Conservation (phyloP, 1,140 invertebrate genomes). For the Adoxophyes honmai region DNA sequence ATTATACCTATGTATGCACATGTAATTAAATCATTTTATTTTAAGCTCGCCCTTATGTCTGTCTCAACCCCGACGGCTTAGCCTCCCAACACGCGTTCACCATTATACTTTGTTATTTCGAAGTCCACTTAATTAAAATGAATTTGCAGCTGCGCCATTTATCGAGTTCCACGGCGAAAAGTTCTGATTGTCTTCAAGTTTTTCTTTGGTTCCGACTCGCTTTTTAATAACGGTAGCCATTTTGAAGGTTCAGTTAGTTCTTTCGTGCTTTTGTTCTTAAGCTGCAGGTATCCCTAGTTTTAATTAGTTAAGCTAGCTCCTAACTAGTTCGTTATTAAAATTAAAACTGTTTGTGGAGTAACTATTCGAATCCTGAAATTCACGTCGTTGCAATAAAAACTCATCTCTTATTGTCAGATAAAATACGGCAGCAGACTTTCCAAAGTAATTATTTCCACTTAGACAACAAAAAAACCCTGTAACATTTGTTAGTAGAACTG, state of each 20-base stretch:
- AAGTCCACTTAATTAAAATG: slow-evolving; percentile 11
- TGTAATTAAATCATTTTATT: too few relatives aligned
- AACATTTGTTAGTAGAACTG: slow-evolving; percentile 13
- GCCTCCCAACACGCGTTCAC: background rate
- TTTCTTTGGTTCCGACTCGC: background rate
- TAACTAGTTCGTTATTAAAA: too few relatives aligned
- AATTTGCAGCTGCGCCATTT: slow-evolving; percentile 8
- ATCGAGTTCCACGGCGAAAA: background rate
- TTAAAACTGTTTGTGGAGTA: too few relatives aligned
- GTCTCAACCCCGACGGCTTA: background rate
- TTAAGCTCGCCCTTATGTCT: too few relatives aligned
- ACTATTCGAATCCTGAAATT: too few relatives aligned
- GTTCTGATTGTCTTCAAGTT: background rate
- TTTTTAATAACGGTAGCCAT: background rate
- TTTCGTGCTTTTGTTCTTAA: too few relatives aligned
- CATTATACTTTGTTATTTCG: slow-evolving; percentile 1
- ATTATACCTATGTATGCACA: too few relatives aligned
- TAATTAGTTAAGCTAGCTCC: too few relatives aligned
- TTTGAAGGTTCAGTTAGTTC: too few relatives aligned
- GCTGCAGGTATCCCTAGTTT: too few relatives aligned
- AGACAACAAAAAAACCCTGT: background rate
- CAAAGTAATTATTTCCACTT: slow-evolving; percentile 3
- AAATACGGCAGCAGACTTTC: background rate
- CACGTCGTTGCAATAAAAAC: too few relatives aligned
- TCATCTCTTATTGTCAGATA: too few relatives aligned